These are phyloP conservation scores for Macheiramphus alcinus DNA, from an alignment of 2,113 vertebrate species.

Conservation along the genomic window DNA sequence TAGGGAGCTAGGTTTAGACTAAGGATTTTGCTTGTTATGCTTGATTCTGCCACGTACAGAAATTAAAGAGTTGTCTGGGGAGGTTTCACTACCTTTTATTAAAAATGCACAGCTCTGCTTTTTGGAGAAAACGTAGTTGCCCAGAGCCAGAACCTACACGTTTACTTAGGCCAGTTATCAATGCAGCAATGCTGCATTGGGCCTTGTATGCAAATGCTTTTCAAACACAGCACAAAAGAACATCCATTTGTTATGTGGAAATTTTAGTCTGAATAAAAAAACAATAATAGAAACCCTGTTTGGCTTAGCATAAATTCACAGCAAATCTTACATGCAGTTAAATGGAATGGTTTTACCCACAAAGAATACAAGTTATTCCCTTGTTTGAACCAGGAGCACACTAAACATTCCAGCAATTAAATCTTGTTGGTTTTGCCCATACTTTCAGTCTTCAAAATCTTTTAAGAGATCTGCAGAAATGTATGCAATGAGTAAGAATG, in stretches of 20 bases:
- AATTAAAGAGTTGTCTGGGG: neutral
- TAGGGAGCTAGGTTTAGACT: neutral
- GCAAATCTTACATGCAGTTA: neutral
- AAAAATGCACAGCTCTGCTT: neutral
- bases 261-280: neutral
- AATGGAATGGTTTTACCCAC: neutral
- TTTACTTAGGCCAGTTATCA: neutral
- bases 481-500: accelerated
- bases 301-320: neutral
- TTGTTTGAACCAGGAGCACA: neutral
- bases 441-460: neutral
- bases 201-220: neutral
- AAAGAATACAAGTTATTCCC: neutral
- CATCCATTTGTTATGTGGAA: neutral
- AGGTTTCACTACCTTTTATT: neutral
- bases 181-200: neutral
- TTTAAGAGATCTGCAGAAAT: neutral
- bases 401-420: neutral
- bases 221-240: neutral
- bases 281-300: neutral
- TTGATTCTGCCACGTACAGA: neutral
- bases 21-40: neutral
- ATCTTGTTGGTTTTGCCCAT: neutral
- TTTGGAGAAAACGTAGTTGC: neutral
- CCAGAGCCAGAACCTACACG: accelerated